Evolutionary conservation across 2,113 vertebrate species (phyloP), one percentile per base, ranked within the genome.

Genomic region (Amphiprion ocellaris): DNA sequence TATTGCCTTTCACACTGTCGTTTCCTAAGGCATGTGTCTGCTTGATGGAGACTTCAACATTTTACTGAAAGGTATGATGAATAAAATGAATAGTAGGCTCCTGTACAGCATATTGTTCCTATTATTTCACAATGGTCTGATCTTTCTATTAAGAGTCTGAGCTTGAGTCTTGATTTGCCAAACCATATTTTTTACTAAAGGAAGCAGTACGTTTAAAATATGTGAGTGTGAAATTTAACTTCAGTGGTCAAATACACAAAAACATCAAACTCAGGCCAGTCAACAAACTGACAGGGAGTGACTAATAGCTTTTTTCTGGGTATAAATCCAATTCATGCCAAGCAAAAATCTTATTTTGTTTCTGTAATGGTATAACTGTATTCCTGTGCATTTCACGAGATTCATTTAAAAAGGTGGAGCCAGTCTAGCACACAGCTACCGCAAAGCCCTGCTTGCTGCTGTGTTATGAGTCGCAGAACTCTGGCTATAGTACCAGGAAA

Each of bases 271-370:
- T 80, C 53, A 49, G 77, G 79, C 83, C 90, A 91, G 91, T 91
- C 93, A 90, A 87, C 86, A 88, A 92, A 90, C 89, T 91, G 89
- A 93, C 92, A 87, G 89, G 88, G 90, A 91, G 90, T 93, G 92
- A 94, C 91, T 94, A 94, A 94, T 93, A 90, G 92, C 86, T 86
- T 86, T 86, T 86, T 91, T 92, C 84, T 58, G 79, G 75, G 74
- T 84, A 77, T 85, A 94, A 95, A 95, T 93, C 92, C 94, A 95
- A 95, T 95, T 94, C 90, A 93, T 92, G 92, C 88, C 91, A 91
- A 93, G 93, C 94, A 94, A 91, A 92, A 92, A 93, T 83, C 94
- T 92, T 94, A 94, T 95, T 94, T 94, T 91, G 90, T 94, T 95
- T 93, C 92, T 91, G 90, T 93, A 93, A 92, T 90, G 85, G 91